These are phyloP conservation scores for Lytechinus variegatus DNA, from an alignment of 35 echinoderm and acorn worm species.

Conservation along the genomic window DNA sequence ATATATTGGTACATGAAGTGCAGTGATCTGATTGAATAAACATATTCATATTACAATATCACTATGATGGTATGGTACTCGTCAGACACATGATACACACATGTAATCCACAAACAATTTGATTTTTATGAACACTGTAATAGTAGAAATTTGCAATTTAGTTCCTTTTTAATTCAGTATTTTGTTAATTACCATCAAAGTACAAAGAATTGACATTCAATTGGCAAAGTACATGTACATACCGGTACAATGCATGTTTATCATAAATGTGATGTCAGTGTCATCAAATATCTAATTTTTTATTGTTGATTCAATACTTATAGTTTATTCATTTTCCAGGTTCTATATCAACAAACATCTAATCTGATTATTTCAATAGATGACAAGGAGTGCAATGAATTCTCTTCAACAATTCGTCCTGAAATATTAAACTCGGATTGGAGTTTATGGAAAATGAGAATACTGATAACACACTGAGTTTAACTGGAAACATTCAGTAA, in stretches of 20 bases:
- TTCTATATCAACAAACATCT: too few species aligned
- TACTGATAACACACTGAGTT: too few species aligned
- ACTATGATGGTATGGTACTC: neutral
- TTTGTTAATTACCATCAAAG: too few species aligned
- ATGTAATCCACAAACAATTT: neutral
- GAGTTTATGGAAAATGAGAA: too few species aligned
- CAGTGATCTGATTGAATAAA: constrained; percentile 4
- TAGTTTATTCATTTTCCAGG: neutral
- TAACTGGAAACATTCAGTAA: too few species aligned
- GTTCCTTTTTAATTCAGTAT: too few species aligned
- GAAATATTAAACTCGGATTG: too few species aligned
- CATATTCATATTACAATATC: neutral
- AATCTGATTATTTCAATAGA: too few species aligned
- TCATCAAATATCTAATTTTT: neutral
- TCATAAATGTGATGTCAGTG: neutral
- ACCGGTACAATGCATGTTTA: neutral
- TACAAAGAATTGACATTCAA: too few species aligned
- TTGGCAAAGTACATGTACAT: too few species aligned
- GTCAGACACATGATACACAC: neutral
- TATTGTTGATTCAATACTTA: neutral
- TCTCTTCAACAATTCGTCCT: too few species aligned
- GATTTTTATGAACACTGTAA: neutral
- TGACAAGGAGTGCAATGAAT: too few species aligned
- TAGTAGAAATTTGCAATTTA: neutral
- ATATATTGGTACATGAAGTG: neutral